Base-by-base conservation (phyloP, 2,113 vertebrate genomes). In the Ranitomeya variabilis region DNA sequence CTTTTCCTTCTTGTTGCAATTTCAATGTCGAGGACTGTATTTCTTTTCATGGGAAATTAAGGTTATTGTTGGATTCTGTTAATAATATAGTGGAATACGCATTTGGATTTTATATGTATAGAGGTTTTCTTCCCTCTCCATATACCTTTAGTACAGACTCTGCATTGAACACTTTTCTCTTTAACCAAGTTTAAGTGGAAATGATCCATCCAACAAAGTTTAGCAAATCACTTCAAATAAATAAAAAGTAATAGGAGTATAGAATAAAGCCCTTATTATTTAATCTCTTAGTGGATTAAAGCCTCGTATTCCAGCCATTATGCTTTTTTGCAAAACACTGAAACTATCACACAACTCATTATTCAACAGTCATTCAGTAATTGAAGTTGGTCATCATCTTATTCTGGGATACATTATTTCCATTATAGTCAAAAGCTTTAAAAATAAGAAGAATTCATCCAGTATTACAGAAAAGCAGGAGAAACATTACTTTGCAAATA, bases 401-500 rank as follows among this genome's bases (percentile, higher is more conserved):
- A 55, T 37, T 69, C 21, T 3, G 14, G 26, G n/a, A 59, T 73
- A 57, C 52, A 81, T 59, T 82, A 60, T 81, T 87, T 82, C 54
- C 26, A 73, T 80, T 81, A 71, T n/a, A 81, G 79, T 57, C 54
- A 57, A 37, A 87, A 71, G 78, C 66, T 80, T 76, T 9, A 71
- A 60, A n/a, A 37, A 15, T 31, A 69, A 80, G 21, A 87, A 71
- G 78, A 87, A 82, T 45, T 19, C 45, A 73, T 69, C n/a, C 78
- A n/a, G 77, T 52, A 80, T 87, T 69, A 80, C 45, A 80, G n/a
- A 80, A 67, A 80, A 55, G 66, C 51, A 69, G 52, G 60, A 64
- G 62, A 87, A 87, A 67, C 77, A 87, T 80, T 51, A 23, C 71
- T 86, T 86, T 78, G 37, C 76, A 80, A 87, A 87, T 79, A 55